Base-by-base conservation (phyloP, 2,888 invertebrate species). In the Acrobasis repandana region DNA sequence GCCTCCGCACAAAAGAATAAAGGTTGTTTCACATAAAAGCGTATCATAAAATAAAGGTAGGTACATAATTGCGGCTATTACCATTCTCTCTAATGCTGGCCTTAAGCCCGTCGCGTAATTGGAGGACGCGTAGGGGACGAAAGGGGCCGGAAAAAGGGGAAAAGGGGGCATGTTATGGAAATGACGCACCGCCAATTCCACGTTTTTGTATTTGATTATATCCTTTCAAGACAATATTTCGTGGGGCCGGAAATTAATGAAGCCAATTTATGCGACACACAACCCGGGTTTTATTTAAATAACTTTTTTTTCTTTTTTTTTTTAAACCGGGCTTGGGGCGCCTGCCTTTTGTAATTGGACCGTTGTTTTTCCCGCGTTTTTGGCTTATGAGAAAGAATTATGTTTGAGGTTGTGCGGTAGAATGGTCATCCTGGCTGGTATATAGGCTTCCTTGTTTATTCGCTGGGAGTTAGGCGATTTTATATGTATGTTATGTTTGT, bases 211-310 rank as follows among this genome's bases (percentile, higher is more conserved):
- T 92, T 91, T 91, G 91, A 92, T 92, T 91, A 92, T 91, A 91
- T 91, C 90, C 92, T 91, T 92, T 92, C 91, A 92, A 92, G 92
- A 92, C 90, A 92, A 92, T 92, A 92, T 92, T 92, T 92, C 85
- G 89, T 85, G 85, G 86, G 84, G 71, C 88, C 90, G 91, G 92
- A 91, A 89, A 91, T 91, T 90, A 91, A 90, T 90, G 90, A 87
- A 89, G 83, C 89, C 90, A 92, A 92, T 92, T 92, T 92, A 92
- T 92, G 92, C 90, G 90, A 90, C 90, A 88, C 79, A 74, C 85
- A 79, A 79, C 80, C 78, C 75, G 80, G 86, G 81, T 88, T 88
- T 90, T 91, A 89, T 91, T 90, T 90, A 91, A 91, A 90, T 90
- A 90, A 85, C 82, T 83, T 85, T 87, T 83, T 82, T 77, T 77